Evolutionary conservation across 2,113 vertebrate species (phyloP), one percentile per base, ranked within the genome.

Genomic region (Nibea coibor): DNA sequence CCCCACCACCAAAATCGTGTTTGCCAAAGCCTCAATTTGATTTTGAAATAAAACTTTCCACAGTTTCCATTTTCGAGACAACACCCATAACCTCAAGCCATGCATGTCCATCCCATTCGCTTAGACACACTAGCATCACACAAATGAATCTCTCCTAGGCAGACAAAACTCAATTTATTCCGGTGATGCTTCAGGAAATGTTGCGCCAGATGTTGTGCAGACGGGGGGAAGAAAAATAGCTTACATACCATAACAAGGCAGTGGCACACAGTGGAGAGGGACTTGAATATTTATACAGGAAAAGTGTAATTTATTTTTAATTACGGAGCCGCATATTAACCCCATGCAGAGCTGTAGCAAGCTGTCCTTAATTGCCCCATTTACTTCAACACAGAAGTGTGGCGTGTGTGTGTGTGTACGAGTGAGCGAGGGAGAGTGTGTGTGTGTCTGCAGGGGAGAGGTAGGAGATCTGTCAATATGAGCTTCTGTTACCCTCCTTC

Each of bases 351-450:
- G 94, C 80, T 59, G 81, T 84, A 89, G 93, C 94, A 95, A 94
- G 93, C 94, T 95, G 94, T 95, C 94, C 92, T 90, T 95, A 95
- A 95, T 94, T 95, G 95, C 92, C 92, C 95, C 93, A 95, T 95
- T 96, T 95, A 94, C 95, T 94, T 92, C 39, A 86, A 92, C 90
- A 83, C 88, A 93, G 90, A 91, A 94, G 89, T 85, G 70, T 54
- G 66, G 65, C 0, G 31, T 43, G 81, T 72, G 70, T 16, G 42
- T 10, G 53, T 4, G 6, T 7, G 31, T 7, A 4, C 1, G 31
- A 31, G 68, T 15, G 63, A 43, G 51, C n/a, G 51, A 7, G 82
- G 54, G 39, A 2, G 59, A 19, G 54, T 56, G 54, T 42, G 22
- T 42, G 22, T 59, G 85, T 48, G 66, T 54, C 76, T 80, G 72